These are phyloP conservation scores for Hycleus cichorii DNA, from an alignment of 1,140 invertebrate species.

Conservation along the genomic window DNA sequence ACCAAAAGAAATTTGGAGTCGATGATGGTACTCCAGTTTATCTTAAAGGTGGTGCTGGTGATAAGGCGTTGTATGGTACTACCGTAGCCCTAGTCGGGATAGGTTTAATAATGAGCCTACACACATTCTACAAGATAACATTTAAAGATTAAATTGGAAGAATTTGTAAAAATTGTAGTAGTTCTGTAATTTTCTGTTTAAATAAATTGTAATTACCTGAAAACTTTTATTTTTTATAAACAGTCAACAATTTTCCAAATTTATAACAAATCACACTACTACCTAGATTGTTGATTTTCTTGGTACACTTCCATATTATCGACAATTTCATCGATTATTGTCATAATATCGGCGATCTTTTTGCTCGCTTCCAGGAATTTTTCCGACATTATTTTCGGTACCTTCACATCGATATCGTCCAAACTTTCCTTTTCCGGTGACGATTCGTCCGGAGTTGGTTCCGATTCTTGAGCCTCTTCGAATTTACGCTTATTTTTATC, in stretches of 20 bases:
- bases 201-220: too few relatives aligned
- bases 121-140: constrained; percentile 4
- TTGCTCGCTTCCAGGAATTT: constrained; percentile 24
- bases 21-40: constrained; percentile 51
- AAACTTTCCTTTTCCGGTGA: too few relatives aligned
- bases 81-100: constrained; percentile 41
- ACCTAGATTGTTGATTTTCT: too few relatives aligned
- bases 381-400: too few relatives aligned
- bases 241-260: too few relatives aligned
- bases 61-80: constrained; percentile 47
- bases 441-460: background rate
- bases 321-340: constrained; percentile 45
- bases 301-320: constrained; percentile 42
- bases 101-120: constrained; percentile 38
- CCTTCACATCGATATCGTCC: too few relatives aligned
- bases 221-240: too few relatives aligned
- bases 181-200: too few relatives aligned
- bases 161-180: too few relatives aligned
- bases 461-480: background rate
- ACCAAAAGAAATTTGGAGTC: constrained; percentile 4
- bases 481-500: background rate
- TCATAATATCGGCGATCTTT: constrained; percentile 35
- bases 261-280: too few relatives aligned
- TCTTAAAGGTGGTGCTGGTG: constrained; percentile 51
- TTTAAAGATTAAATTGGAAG: background rate